Evolutionary conservation across 2,113 vertebrate genomes (phyloP), one percentile per base, ranked within the genome.

Genomic region (Murina feae): DNA sequence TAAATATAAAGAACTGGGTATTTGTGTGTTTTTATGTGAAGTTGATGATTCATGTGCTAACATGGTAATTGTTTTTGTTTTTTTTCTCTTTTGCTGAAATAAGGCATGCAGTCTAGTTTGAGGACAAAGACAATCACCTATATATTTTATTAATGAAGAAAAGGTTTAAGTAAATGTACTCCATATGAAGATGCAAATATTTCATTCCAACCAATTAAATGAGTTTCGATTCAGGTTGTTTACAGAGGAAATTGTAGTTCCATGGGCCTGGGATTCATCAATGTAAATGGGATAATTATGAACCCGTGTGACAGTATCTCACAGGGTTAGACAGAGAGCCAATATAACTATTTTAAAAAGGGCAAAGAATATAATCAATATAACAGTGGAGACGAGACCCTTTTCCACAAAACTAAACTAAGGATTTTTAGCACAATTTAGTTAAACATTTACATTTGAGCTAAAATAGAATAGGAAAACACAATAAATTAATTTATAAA

Each of bases 151-250:
- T 68, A 88, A 66, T 76, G 23, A 80, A 83, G 18, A 35, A 25
- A 71, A 58, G 28, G 3, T 53, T 84, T 72, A 79, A 32, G 32
- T 63, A 76, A 79, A 51, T 82, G 74, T 51, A 25, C 5, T 42
- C 89, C 17, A 86, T 42, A 60, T 85, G 87, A 85, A 94, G 49
- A 16, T 37, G 44, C 90, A 94, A 87, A 85, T 32, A 35, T 21
- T 12, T 72, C 74, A 91, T 74, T 90, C 18, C 20, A 74, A 51
- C 65, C 82, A n/a, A 89, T 80, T 83, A 47, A 95, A 55, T 17
- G 68, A 81, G 30, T 72, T 85, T 92, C 0, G 0, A 30, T 16
- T 83, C n/a, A 44, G 18, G 37, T 37, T 89, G 13, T 55, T 93
- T 55, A 79, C 11, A 55, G 30, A 93, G 30, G 39, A 96, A 96